These are phyloP conservation scores for Tethea ocularis DNA, from an alignment of 2,888 invertebrate species.

Conservation along the genomic window DNA sequence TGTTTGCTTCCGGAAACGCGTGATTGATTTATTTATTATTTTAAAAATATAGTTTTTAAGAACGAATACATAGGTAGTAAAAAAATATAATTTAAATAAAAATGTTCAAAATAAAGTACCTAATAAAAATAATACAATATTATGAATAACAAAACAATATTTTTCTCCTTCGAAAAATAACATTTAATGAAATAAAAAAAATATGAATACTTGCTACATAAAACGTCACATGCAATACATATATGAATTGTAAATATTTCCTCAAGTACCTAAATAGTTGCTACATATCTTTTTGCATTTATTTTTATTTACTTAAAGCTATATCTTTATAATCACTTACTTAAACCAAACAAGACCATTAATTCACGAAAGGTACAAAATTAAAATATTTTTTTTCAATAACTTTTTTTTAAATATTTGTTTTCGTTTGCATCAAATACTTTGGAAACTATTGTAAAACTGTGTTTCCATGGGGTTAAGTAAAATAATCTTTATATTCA, in stretches of 20 bases:
- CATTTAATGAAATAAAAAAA: background rate
- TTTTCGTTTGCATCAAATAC: too few relatives aligned
- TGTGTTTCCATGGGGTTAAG: background rate
- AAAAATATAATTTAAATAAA: conserved; percentile 21
- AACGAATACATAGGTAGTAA: conserved; percentile 27
- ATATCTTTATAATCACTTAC: too few relatives aligned
- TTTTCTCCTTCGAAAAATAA: conserved; percentile 11
- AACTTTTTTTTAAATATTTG: too few relatives aligned
- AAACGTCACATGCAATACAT: background rate
- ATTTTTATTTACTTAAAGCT: background rate
- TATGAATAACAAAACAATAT: conserved; percentile 9
- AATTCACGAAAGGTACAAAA: too few relatives aligned
- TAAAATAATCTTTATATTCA: background rate
- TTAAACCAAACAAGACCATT: too few relatives aligned
- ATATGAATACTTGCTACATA: background rate
- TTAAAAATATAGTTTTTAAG: background rate
- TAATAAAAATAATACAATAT: conserved; percentile 20
- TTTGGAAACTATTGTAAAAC: too few relatives aligned
- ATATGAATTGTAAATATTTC: conserved; percentile 11
- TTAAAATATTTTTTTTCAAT: too few relatives aligned
- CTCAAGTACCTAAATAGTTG: background rate
- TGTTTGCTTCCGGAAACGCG: conserved; percentile 59
- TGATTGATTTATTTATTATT: conserved; percentile 30
- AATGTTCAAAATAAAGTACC: conserved; percentile 34
- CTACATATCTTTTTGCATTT: conserved; percentile 3